Conservation (phyloP, 2,113 vertebrate species). For the Toxotes chatareus region DNA sequence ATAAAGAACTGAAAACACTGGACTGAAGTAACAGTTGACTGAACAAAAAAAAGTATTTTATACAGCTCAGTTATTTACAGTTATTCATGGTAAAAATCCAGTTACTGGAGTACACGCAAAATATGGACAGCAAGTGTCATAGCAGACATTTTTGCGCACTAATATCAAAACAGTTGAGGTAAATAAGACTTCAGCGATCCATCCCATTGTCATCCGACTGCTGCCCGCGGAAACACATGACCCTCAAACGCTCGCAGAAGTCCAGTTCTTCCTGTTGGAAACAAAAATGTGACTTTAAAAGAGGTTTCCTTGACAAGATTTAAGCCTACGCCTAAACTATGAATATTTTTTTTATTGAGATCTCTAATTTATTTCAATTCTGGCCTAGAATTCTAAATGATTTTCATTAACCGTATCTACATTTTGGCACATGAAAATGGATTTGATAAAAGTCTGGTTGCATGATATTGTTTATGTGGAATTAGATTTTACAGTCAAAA, state of each 20-base stretch:
- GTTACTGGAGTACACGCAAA: conserved; percentile 34
- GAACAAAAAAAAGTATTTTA: conserved; percentile 33
- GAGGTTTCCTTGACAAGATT: not conserved
- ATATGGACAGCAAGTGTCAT: conserved; percentile 7
- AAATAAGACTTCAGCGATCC: conserved; percentile 86
- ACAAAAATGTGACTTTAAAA: conserved; percentile 23
- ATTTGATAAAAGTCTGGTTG: not conserved
- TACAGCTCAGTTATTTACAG: conserved; percentile 59
- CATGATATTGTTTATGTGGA: not conserved
- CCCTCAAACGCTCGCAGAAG: conserved; percentile 86
- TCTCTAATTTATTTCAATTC: not conserved
- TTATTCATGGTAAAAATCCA: conserved; percentile 49
- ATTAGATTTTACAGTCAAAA: not conserved
- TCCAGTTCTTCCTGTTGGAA: conserved; percentile 89
- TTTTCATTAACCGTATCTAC: too few species aligned
- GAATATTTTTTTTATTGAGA: not conserved
- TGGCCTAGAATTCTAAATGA: not conserved
- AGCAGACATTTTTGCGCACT: conserved; percentile 29
- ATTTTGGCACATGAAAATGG: not conserved
- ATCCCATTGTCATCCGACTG: conserved; percentile 86
- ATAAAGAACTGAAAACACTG: conserved; percentile 23
- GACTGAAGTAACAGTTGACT: conserved; percentile 26
- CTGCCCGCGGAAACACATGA: conserved; percentile 82
- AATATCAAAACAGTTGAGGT: not conserved
- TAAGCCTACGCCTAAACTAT: not conserved